Percentiles rank a stretch among this genome's conserved stretches.
These are phyloP conservation scores for Dicrostonyx torquatus DNA, from an alignment of 2,797 vertebrate genomes.

Conservation along the genomic window DNA sequence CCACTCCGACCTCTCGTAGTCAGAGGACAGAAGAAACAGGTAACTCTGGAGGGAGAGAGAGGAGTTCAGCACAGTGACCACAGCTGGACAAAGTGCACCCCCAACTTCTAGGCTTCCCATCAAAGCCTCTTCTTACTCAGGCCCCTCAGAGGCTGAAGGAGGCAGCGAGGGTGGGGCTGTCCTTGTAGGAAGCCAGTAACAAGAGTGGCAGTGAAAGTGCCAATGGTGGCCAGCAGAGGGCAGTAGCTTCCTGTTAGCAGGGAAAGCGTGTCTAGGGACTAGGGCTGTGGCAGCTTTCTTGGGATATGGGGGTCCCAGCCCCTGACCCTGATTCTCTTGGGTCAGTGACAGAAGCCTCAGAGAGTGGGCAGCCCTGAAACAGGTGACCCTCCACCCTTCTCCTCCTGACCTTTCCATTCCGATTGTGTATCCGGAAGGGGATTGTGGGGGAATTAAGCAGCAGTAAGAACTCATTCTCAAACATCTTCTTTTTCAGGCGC, in stretches of 20 bases:
- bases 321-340: not conserved
- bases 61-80: not conserved
- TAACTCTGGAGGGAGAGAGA: slow-evolving; percentile 89
- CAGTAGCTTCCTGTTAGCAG: not conserved
- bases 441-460: slow-evolving; percentile 96
- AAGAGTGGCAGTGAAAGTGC: not conserved
- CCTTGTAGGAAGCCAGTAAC: not conserved
- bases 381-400: not conserved
- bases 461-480: slow-evolving; percentile 97
- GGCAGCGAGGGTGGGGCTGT: not conserved
- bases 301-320: not conserved
- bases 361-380: not conserved
- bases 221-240: slow-evolving; percentile 11
- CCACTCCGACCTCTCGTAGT: slow-evolving; percentile 98
- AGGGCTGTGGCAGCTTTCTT: not conserved
- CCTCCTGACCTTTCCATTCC: slow-evolving; percentile 94
- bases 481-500: slow-evolving; percentile 99
- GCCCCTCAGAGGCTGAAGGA: not conserved
- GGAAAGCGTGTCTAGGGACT: not conserved
- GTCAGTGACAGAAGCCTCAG: not conserved
- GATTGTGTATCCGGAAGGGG: slow-evolving; percentile 97
- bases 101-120: not conserved
- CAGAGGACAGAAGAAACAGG: slow-evolving; percentile 95
- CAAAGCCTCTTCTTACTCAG: not conserved
- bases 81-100: not conserved